Conservation (phyloP, 2,797 vertebrate genomes). For the Pristis pectinata region DNA sequence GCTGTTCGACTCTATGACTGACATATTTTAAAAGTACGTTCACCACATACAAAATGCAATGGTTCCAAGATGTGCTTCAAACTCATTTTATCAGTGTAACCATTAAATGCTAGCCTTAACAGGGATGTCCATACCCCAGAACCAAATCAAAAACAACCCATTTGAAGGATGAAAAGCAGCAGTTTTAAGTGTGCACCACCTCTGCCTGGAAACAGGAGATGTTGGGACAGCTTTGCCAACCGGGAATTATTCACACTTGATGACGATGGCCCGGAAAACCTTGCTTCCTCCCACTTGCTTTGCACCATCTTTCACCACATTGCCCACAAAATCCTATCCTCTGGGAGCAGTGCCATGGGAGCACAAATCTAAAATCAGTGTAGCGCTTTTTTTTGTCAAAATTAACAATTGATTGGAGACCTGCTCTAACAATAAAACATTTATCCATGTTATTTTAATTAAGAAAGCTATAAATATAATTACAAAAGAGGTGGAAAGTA, state of each 20-base stretch:
- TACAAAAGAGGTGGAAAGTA: background rate
- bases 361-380: background rate
- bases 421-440: slow-evolving; percentile 17
- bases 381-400: background rate
- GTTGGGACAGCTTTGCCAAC: too few relatives aligned
- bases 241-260: too few relatives aligned
- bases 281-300: background rate
- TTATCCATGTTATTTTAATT: background rate
- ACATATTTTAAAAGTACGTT: too few relatives aligned
- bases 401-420: slow-evolving; percentile 22
- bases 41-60: too few relatives aligned
- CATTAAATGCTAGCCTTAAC: too few relatives aligned
- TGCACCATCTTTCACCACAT: background rate
- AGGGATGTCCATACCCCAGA: too few relatives aligned
- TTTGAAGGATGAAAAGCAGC: too few relatives aligned
- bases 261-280: background rate
- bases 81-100: too few relatives aligned
- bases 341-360: background rate
- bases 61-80: too few relatives aligned
- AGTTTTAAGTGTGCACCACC: background rate
- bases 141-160: too few relatives aligned
- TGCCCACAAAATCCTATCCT: background rate
- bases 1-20: too few relatives aligned
- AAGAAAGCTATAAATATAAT: background rate
- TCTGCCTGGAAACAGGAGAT: background rate